A percentile compares a stretch with the other conserved stretches of the same genome.
These are phyloP conservation scores for Drosophila nigromelanica DNA, from an alignment of 1,140 invertebrate species.

Conservation along the genomic window DNA sequence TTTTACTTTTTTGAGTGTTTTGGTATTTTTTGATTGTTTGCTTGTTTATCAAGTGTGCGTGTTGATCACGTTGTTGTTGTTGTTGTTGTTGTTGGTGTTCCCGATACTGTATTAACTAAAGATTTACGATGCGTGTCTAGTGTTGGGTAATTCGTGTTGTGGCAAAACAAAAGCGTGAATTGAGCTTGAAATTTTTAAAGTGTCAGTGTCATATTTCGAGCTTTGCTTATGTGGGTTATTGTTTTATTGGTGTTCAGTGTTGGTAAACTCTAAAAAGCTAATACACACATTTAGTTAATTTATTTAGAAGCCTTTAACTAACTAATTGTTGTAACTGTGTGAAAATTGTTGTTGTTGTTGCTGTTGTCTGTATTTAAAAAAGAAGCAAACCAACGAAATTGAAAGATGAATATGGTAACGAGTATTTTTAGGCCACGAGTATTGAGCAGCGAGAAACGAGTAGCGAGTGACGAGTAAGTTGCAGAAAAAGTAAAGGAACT, in stretches of 20 bases:
- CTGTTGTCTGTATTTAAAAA: constrained; percentile 38
- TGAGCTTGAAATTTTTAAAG: constrained; percentile 7
- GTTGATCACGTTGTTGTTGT: constrained; percentile 18
- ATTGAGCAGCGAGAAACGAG: neutral
- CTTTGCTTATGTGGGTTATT: constrained; percentile 22
- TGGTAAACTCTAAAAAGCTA: constrained; percentile 73
- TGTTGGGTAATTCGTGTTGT: constrained; percentile 15
- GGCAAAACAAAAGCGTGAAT: constrained; percentile 14
- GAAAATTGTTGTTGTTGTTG: constrained; percentile 37
- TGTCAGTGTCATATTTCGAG: constrained; percentile 14
- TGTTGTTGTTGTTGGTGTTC: constrained; percentile 1
- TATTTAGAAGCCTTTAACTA: constrained; percentile 62
- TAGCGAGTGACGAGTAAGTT: constrained; percentile 4
- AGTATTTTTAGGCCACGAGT: neutral
- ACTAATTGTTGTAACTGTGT: constrained; percentile 59
- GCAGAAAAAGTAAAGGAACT: neutral
- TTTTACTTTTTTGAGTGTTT: constrained; percentile 22
- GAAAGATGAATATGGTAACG: constrained; percentile 21
- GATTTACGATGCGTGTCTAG: constrained; percentile 5
- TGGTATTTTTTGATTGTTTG: neutral
- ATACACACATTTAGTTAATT: constrained; percentile 76
- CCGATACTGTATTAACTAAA: constrained; percentile 9
- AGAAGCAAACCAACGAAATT: constrained; percentile 38
- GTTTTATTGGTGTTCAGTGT: constrained; percentile 39
- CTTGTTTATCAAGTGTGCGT: constrained; percentile 34